These are phyloP conservation scores for Calonectris borealis DNA, from an alignment of 2,113 vertebrate genomes.

Conservation along the genomic window DNA sequence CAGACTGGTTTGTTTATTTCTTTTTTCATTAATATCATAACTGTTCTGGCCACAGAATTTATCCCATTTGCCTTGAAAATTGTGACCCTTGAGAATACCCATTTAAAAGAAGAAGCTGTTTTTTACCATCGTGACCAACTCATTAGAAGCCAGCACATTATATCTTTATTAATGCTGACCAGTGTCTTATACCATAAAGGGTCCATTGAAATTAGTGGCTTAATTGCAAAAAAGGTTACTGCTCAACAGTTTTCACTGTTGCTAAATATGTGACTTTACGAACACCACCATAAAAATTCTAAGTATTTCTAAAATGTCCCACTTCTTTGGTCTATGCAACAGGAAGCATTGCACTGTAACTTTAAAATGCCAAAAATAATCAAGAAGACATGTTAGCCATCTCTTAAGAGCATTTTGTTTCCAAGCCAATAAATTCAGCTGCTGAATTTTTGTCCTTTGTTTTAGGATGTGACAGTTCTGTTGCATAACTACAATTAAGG, in stretches of 20 bases:
- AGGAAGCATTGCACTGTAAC: neutral
- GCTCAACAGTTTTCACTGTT: neutral
- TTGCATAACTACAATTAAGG: slow-evolving; percentile 40
- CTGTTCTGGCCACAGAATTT: neutral
- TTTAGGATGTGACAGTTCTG: slow-evolving; percentile 19
- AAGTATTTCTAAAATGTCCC: neutral
- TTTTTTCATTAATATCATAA: neutral
- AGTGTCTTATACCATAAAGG: neutral
- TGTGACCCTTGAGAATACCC: neutral
- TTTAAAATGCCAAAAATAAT: slow-evolving; percentile 23
- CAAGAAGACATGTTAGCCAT: neutral
- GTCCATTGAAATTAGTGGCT: neutral
- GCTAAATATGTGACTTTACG: neutral
- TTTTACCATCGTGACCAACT: neutral
- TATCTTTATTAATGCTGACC: neutral
- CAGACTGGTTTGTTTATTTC: neutral
- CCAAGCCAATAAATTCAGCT: neutral
- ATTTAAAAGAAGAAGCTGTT: neutral
- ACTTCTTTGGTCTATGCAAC: neutral
- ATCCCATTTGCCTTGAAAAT: neutral
- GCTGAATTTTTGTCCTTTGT: slow-evolving; percentile 27
- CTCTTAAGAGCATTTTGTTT: neutral
- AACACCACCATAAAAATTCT: neutral
- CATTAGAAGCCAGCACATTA: neutral
- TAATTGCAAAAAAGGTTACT: neutral